Evolutionary conservation across 1,140 invertebrate genomes (phyloP), one percentile per base, ranked within the genome.

Genomic region (Philopotamus ludificatus): DNA sequence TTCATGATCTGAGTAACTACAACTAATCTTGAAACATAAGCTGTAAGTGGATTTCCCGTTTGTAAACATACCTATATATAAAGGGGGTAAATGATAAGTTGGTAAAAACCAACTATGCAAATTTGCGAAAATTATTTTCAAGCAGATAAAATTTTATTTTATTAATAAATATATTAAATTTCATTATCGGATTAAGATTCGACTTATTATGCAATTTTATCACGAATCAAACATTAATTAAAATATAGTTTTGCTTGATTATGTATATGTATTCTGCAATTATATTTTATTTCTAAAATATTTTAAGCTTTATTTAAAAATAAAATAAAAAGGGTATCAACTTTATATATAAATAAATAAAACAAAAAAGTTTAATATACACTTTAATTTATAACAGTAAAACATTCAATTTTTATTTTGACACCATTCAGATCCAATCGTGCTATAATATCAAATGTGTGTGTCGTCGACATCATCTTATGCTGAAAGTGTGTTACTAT

Each of bases 21-120:
- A 54, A 25, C 51, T 54, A 54, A 25, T 51, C 49, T 25, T 54
- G 23, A 54, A 23, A 54, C 51, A 25, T 54, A 54, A 25, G 22
- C 22, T 23, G 4, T 54, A 15, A 25, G 23, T 23, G 20, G 51
- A 23, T 54, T 21, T 28, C 51, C 22, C 51, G 22, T 54, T 54
- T 26, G 8, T 39, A 54, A 3, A 20, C n/a, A n/a, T 51, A 45
- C 44, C 15, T 7, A 7, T 3, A 15, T n/a, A n/a, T n/a, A n/a
- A n/a, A n/a, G n/a, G n/a, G n/a, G n/a, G n/a, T n/a, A n/a, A n/a
- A n/a, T n/a, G n/a, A n/a, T n/a, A n/a, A n/a, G n/a, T n/a, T n/a
- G n/a, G n/a, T n/a, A n/a, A n/a, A n/a, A n/a, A n/a, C n/a, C 15
- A 45, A 45, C 44, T 3, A 45, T 45, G 15, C 20, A 3, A 4